Base-by-base conservation (phyloP, 2,797 vertebrate genomes). In the Falco rusticolus region DNA sequence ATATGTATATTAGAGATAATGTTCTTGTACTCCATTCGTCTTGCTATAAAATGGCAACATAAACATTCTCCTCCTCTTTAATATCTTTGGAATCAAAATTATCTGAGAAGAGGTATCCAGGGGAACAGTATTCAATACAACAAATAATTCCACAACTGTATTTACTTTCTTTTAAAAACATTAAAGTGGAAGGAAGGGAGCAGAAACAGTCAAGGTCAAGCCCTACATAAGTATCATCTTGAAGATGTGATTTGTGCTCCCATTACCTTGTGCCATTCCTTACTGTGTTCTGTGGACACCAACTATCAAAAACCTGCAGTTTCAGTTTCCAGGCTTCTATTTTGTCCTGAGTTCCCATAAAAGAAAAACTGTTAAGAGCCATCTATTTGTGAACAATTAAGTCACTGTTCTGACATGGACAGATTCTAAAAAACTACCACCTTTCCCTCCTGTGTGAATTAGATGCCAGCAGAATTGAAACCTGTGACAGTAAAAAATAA, bases 1-100 rank as follows among this genome's bases (percentile, higher is more conserved):
- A 80, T 34, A 96, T 89, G 97, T 96, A 76, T 84, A 96, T 96
- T 97, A 95, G 72, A 95, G 96, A 96, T 97, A 97, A 94, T 59
- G 33, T 64, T 95, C 94, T 94, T 13, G 28, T 68, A 90, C 94
- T 97, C 48, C 0, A 97, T 96, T 95, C 19, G 50, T 84, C 96
- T 87, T 37, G 88, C 89, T 94, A 90, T 87, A 91, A 96, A 97
- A 95, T 53, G 66, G 69, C 92, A 84, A 66, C 87, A 53, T 95
- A 97, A 97, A 96, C 76, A 79, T 94, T 96, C 95, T 89, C 95
- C 93, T 92, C 93, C 84, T 94, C 87, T 69, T 85, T 94, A 91
- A 94, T 93, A 81, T 74, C 81, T 89, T 77, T 85, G 61, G 54
- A 97, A 96, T 69, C 90, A 92, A 97, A 85, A 86, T 61, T 33